A percentile compares a stretch with the other conserved stretches of the same genome.
These are phyloP conservation scores for Drosophila ustulata DNA, from an alignment of 2,888 invertebrate genomes.

Conservation along the genomic window DNA sequence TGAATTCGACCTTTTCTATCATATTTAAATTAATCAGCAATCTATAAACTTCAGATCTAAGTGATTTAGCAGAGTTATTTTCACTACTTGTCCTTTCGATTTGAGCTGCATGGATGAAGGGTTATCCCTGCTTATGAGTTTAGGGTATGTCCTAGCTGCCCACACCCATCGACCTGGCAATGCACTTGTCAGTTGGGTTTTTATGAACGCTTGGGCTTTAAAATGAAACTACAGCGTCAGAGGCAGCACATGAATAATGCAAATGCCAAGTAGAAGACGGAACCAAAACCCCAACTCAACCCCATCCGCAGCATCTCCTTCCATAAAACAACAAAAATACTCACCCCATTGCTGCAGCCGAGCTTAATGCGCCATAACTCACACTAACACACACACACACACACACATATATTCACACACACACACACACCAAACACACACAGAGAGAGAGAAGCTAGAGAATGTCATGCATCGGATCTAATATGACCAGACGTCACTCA, in stretches of 20 bases:
- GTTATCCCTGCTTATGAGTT: neutral
- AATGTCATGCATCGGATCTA: constrained; percentile 61
- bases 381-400: constrained; percentile 27
- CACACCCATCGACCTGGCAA: constrained; percentile 34
- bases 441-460: neutral
- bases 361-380: constrained; percentile 74
- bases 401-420: constrained; percentile 26
- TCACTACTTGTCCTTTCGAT: too few species aligned
- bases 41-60: too few species aligned
- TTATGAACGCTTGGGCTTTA: constrained; percentile 72
- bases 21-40: too few species aligned
- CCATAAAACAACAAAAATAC: constrained; percentile 17
- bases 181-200: constrained; percentile 71
- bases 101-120: neutral
- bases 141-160: constrained; percentile 45
- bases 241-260: constrained; percentile 69
- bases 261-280: constrained; percentile 60
- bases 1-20: too few species aligned
- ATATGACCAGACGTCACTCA: constrained; percentile 79
- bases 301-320: constrained; percentile 10
- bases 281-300: constrained; percentile 21
- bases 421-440: neutral
- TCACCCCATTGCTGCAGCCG: constrained; percentile 40
- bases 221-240: constrained; percentile 72
- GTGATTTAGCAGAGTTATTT: too few species aligned